Base-by-base conservation (phyloP, 2,888 invertebrate species). In the Noctua comes region DNA sequence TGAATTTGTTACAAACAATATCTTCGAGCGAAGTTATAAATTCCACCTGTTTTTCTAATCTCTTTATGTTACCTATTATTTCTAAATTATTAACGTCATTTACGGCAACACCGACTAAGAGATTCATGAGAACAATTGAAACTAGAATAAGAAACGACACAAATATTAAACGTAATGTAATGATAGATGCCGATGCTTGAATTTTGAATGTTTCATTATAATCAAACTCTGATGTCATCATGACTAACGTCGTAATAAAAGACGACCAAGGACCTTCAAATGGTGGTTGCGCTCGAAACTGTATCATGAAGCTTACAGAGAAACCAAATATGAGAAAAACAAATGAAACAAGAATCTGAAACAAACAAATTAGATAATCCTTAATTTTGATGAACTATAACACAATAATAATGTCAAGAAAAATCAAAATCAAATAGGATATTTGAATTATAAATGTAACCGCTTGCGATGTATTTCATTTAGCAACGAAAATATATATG, bases 151-250 rank as follows among this genome's bases (percentile, higher is more conserved):
- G 89, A 84, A 97, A 97, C 16, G 95, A 86, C 0, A 97, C 90
- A 86, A 97, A 97, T 43, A 97, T 92, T 0, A 97, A 74, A 69
- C 97, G 93, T 1, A 97, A 94, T 68, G 97, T 89, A 51, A 94
- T 88, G 40, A 95, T 89, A 3, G 94, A 95, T 2, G 93, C 92
- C 0, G 93, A 92, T 0, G 93, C 87, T n/a, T n/a, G n/a, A n/a
- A n/a, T n/a, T n/a, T 92, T 95, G 76, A 97, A 96, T 18, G 66
- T 59, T 97, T 90, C 27, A 94, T 93, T 43, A 86, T 97, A 97
- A 82, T 97, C 97, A 73, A 97, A 97, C 84, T 97, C 97, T 65
- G 97, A 97, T 7, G 97, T 97, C 97, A 97, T 97, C 97, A 97
- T 97, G 21, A 97, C 97, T 75, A 97, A 91, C 0, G 97, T 97